phyloP scores from a whole-genome alignment of 2,888 invertebrate genomes.

The Aspidapion aeneum region DNA sequence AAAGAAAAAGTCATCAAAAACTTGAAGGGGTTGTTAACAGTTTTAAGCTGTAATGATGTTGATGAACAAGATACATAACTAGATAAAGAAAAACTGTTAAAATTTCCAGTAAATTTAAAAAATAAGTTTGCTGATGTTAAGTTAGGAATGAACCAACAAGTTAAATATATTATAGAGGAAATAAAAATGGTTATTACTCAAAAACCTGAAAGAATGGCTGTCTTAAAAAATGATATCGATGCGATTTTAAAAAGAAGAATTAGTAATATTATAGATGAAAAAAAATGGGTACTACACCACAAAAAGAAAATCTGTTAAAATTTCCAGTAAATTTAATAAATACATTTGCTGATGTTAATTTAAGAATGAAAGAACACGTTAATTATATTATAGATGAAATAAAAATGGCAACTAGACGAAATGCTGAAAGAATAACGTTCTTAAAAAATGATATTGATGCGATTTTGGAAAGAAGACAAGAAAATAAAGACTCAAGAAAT shows the following conservation, averaged over 20 bases:
- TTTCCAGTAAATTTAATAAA: too few species aligned
- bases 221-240: neutral
- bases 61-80: neutral
- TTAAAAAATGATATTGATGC: too few species aligned
- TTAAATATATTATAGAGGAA: neutral
- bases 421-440: too few species aligned
- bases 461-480: too few species aligned
- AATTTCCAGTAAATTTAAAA: neutral
- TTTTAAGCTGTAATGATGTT: neutral
- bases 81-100: neutral
- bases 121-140: neutral
- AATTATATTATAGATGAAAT: too few species aligned
- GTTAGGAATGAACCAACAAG: neutral
- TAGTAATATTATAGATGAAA: too few species aligned
- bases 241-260: neutral
- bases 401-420: too few species aligned
- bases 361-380: too few species aligned
- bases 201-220: neutral
- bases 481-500: neutral
- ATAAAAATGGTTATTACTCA: neutral
- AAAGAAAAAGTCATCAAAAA: neutral
- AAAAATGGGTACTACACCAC: too few species aligned
- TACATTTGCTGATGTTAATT: too few species aligned
- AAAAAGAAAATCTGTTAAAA: too few species aligned
- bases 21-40: too few species aligned